phyloP scores from a whole-genome alignment of 2,113 vertebrate genomes.

The Hemiprocne comata region DNA sequence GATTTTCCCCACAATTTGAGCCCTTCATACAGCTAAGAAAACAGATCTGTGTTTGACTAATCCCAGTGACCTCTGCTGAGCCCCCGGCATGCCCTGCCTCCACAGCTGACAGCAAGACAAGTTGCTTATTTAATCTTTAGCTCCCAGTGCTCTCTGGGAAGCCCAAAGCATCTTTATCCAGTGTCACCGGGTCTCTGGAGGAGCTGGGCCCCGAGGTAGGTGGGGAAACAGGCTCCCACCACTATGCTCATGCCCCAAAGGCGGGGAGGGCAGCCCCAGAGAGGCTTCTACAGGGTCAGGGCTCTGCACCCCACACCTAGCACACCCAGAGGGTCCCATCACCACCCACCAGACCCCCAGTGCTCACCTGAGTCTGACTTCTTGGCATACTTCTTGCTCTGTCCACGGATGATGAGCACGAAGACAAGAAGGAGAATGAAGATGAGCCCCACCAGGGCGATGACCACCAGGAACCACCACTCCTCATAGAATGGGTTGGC shows the following conservation, averaged over 20 bases:
- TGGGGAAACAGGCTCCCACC: neutral
- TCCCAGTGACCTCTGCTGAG: conserved; percentile 20
- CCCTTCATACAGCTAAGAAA: conserved; percentile 51
- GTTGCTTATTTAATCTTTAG: neutral
- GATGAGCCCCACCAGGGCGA: conserved; percentile 93
- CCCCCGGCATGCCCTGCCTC: neutral
- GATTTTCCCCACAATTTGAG: conserved; percentile 64
- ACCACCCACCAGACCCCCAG: fast-evolving
- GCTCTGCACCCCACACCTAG: neutral
- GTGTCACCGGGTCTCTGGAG: neutral
- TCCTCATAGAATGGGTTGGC: conserved; percentile 94
- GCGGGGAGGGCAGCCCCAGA: neutral
- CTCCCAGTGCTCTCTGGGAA: neutral
- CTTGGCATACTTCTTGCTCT: conserved; percentile 96
- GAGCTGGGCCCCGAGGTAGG: neutral
- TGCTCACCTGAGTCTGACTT: conserved; percentile 91
- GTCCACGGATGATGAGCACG: conserved; percentile 93
- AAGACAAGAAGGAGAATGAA: conserved; percentile 96
- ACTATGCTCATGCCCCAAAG: neutral
- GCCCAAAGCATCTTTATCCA: neutral
- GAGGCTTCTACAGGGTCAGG: neutral
- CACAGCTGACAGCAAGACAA: neutral
- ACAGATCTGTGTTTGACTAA: conserved; percentile 53
- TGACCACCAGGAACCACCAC: conserved; percentile 98
- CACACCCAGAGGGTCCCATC: neutral